Conservation (phyloP, 2,888 invertebrate genomes). For the Pristionchus fissidentatus region DNA sequence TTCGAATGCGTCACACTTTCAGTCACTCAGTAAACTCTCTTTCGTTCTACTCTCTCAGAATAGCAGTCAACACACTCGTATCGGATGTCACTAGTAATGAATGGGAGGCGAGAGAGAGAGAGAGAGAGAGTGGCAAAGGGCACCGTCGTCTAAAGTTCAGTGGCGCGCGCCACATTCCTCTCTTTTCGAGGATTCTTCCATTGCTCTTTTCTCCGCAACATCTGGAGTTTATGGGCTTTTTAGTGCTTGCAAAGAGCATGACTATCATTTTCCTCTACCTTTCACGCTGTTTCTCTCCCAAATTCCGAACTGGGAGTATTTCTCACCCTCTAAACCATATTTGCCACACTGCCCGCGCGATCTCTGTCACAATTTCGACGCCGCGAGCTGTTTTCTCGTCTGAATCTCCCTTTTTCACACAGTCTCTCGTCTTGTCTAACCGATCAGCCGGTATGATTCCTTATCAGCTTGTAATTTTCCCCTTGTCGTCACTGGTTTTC, state of each 20-base stretch:
- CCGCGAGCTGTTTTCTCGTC: constrained; percentile 4
- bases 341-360: not conserved
- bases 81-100: constrained; percentile 21
- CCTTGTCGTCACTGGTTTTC: not conserved
- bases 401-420: not conserved
- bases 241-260: not conserved
- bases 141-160: not conserved
- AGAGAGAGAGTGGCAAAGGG: too few species aligned
- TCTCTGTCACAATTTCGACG: constrained; percentile 5
- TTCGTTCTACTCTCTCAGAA: not conserved
- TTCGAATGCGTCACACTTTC: too few species aligned
- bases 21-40: too few species aligned
- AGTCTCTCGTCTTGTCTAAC: constrained; percentile 3
- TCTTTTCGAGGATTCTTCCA: not conserved
- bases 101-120: not conserved
- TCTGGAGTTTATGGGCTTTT: not conserved
- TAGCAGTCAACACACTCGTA: constrained; percentile 15
- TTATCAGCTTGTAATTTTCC: not conserved
- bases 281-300: not conserved
- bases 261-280: not conserved
- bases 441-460: not conserved
- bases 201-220: not conserved
- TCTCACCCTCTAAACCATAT: not conserved
- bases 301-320: not conserved
- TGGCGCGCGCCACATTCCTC: too few species aligned